These are phyloP conservation scores for Mesopsocus fuscifrons DNA, from an alignment of 2,888 invertebrate genomes.

Conservation along the genomic window DNA sequence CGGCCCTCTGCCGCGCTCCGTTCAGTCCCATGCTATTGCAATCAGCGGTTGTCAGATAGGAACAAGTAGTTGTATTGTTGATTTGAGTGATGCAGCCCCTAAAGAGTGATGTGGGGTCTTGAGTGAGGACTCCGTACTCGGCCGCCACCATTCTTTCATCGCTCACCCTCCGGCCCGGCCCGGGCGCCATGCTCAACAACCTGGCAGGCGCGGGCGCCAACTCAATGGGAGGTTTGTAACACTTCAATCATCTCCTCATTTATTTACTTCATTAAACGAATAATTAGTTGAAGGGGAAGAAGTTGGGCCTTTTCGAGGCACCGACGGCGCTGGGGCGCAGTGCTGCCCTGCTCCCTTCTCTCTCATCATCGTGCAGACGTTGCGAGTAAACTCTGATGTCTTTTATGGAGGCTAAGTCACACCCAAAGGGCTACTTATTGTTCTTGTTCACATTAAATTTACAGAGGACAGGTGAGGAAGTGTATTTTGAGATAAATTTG, in stretches of 20 bases:
- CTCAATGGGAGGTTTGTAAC: conserved; percentile 18
- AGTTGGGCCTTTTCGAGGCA: no score
- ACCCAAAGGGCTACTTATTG: no score
- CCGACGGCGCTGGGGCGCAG: no score
- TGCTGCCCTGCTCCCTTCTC: no score
- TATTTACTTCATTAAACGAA: not conserved
- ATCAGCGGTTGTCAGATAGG: not conserved
- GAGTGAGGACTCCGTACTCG: not conserved
- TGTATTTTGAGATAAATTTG: no score
- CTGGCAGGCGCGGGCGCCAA: conserved; percentile 20
- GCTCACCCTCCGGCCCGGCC: conserved; percentile 16
- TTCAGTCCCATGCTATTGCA: not conserved
- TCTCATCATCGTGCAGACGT: no score
- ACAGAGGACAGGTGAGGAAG: no score
- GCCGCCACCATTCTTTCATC: conserved; percentile 17
- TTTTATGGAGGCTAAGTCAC: no score
- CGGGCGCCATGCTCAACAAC: conserved; percentile 21
- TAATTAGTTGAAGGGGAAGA: not conserved
- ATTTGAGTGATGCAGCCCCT: no score
- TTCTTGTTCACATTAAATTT: no score
- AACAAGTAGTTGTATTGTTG: no score
- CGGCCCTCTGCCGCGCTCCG: not conserved
- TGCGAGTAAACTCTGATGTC: no score
- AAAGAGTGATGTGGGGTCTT: not conserved
- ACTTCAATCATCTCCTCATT: not conserved